These are phyloP conservation scores for Mesorhabditis sp. DNA, from an alignment of 2,888 invertebrate genomes.

Conservation along the genomic window DNA sequence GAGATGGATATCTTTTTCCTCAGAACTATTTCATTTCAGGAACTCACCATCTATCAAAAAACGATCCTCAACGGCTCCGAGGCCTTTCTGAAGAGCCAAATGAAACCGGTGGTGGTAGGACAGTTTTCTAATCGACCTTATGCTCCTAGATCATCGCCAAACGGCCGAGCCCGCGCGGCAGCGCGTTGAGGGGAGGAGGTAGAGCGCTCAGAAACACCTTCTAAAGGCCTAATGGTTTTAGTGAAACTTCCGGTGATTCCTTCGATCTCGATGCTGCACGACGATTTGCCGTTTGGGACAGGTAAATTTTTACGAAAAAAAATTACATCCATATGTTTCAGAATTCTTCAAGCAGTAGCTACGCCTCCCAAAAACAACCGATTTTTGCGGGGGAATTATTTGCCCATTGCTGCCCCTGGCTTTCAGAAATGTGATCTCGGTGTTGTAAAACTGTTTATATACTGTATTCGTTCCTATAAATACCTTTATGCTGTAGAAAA, in stretches of 20 bases:
- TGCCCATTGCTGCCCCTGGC: too few species aligned
- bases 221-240: background rate
- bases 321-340: too few species aligned
- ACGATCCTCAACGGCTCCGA: background rate
- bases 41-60: background rate
- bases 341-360: too few species aligned
- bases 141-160: background rate
- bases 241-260: background rate
- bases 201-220: too few species aligned
- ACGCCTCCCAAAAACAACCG: too few species aligned
- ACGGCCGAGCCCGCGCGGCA: background rate
- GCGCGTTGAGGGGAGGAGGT: too few species aligned
- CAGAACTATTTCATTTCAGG: background rate
- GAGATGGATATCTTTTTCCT: too few species aligned
- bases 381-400: too few species aligned
- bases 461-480: too few species aligned
- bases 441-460: too few species aligned
- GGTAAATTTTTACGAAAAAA: background rate
- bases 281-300: constrained; percentile 1
- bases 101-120: constrained; percentile 4
- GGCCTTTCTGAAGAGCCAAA: background rate
- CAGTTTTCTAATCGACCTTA: background rate
- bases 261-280: background rate
- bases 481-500: too few species aligned
- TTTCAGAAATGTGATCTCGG: too few species aligned